Conservation (phyloP, 2,113 vertebrate genomes). For the Chionodraco myersi region DNA sequence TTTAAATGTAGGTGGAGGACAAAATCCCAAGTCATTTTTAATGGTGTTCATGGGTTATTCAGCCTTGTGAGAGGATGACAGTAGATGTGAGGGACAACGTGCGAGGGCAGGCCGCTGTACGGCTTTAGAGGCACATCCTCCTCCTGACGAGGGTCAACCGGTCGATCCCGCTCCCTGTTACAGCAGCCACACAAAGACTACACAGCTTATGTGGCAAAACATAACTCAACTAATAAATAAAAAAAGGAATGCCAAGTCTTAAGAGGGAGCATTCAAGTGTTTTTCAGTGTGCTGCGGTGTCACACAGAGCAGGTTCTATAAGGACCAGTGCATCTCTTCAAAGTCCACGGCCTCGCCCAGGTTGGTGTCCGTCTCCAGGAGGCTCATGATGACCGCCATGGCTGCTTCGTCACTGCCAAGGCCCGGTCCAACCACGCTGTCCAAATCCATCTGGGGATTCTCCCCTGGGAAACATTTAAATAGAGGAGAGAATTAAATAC, state of each 20-base stretch:
- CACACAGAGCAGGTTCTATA: constrained; percentile 78
- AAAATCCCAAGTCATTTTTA: constrained; percentile 12
- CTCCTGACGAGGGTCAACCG: constrained; percentile 49
- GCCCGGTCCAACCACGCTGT: constrained; percentile 85
- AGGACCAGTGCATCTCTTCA: constrained; percentile 90
- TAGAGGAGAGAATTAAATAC: not conserved
- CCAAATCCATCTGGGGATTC: constrained; percentile 88
- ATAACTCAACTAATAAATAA: constrained; percentile 63
- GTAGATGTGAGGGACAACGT: constrained; percentile 38
- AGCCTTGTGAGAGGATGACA: constrained; percentile 27
- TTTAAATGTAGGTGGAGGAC: constrained; percentile 60
- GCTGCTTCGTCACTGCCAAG: constrained; percentile 87
- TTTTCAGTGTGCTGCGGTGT: constrained; percentile 15
- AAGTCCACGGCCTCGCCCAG: constrained; percentile 89
- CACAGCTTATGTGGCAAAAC: constrained; percentile 58
- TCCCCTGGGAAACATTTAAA: constrained; percentile 78
- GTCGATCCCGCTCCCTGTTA: not conserved
- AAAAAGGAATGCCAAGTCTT: constrained; percentile 27
- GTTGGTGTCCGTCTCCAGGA: constrained; percentile 91
- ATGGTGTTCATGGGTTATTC: constrained; percentile 29
- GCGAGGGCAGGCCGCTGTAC: constrained; percentile 67
- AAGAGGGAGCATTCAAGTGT: constrained; percentile 12
- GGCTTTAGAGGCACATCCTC: constrained; percentile 66
- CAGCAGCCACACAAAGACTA: constrained; percentile 54
- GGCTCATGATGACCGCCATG: constrained; percentile 93